Evolutionary conservation across 1,140 invertebrate species (phyloP), one percentile per base, ranked within the genome.

Genomic region (Fopius arisanus): DNA sequence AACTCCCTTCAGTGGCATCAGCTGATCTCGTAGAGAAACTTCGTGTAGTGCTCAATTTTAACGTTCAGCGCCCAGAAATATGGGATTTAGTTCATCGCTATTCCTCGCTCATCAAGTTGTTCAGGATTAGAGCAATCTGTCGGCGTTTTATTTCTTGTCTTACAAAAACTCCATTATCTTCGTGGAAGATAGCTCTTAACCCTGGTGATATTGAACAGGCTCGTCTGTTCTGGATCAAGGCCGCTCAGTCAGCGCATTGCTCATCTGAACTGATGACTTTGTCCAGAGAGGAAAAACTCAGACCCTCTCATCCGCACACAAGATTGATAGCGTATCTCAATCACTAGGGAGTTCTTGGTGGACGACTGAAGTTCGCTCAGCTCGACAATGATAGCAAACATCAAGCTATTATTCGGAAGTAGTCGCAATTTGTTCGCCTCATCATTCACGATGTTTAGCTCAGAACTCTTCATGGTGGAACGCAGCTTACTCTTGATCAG

Each of bases 391-490:
- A 77, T 23, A 63, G 77, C 41, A 79, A 75, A 43, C 76, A 81
- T 77, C 78, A 80, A 14, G 73, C 74, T 16, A 79, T 81, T 41
- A 41, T 83, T 23, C 72, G 77, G 10, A 69, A 72, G 54, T n/a
- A 72, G 16, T 74, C 43, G 40, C 21, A 75, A 4, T 37, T 83
- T 7, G 70, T 78, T 0, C 69, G 33, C 16, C 62, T 82, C 10
- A 26, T 84, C 12, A 75, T 79, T 14, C 7, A 26, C 9, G 51
- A 77, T 14, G 74, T 74, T 23, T 80, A 82, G 21, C 23, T 6
- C 6, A 1, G 9, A 19, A 70, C 69, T 12, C 37, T 59, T 10
- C 48, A 70, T 31, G 69, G 69, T 4, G 69, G 43, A 12, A 62
- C 69, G 0, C 69, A 54, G 16, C 3, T 70, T 2, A 70, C 37